These are phyloP conservation scores for Myoxocephalus aenaeus DNA, from an alignment of 2,797 vertebrate genomes.

Conservation along the genomic window DNA sequence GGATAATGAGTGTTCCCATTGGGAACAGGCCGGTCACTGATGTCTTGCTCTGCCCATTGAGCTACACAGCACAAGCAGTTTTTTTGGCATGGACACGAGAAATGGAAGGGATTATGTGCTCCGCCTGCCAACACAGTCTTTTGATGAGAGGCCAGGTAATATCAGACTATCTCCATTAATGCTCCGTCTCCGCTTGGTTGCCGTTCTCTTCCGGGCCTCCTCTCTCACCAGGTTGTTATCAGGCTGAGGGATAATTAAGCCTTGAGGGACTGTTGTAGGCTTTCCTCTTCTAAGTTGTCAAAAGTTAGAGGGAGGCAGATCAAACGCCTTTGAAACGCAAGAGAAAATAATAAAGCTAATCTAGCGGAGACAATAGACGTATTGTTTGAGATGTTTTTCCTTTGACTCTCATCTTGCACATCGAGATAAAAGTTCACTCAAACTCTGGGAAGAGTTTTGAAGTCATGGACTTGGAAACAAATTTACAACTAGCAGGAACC, in stretches of 20 bases:
- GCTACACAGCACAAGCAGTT: constrained; percentile 41
- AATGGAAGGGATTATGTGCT: constrained; percentile 67
- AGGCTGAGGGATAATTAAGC: constrained; percentile 68
- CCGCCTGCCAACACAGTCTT: constrained; percentile 75
- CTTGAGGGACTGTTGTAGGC: constrained; percentile 66
- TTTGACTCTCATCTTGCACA: constrained; percentile 39
- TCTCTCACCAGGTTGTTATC: constrained; percentile 57
- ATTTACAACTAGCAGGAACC: not conserved
- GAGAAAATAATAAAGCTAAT: constrained; percentile 43
- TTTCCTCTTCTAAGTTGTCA: constrained; percentile 63
- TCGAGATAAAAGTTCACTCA: constrained; percentile 19
- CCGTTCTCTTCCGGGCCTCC: constrained; percentile 46
- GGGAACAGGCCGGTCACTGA: constrained; percentile 17
- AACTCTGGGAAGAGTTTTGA: constrained; percentile 6
- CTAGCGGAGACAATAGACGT: constrained; percentile 59
- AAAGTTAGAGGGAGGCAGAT: constrained; percentile 65
- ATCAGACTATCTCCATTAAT: constrained; percentile 78
- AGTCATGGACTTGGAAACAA: not conserved
- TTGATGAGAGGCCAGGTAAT: constrained; percentile 79
- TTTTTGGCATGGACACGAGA: constrained; percentile 49
- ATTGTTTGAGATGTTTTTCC: constrained; percentile 46
- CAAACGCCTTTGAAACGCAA: constrained; percentile 60
- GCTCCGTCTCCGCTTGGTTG: constrained; percentile 39
- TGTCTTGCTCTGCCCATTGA: constrained; percentile 31
- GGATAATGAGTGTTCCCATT: not conserved